Evolutionary conservation across 2,113 vertebrate species (phyloP).

Genomic region (Grantiella picta): DNA sequence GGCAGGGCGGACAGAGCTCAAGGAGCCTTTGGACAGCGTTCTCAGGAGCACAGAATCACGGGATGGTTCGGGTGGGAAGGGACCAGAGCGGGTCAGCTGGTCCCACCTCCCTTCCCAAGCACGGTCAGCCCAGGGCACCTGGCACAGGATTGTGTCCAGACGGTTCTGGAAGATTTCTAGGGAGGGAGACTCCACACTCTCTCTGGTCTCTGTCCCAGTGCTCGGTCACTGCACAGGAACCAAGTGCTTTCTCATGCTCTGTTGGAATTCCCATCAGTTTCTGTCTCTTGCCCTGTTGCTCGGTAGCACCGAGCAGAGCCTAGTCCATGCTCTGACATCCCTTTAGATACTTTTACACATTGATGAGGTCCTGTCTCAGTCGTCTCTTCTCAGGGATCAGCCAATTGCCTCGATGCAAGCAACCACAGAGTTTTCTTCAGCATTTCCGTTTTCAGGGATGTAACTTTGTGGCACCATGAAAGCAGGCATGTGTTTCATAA

Average conservation of each 20-base stretch:
- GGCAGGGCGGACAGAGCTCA: background rate
- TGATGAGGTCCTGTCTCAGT: background rate
- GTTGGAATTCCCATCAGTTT: background rate
- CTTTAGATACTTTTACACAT: background rate
- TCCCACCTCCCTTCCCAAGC: background rate
- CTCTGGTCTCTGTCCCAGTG: background rate
- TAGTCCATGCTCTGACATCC: background rate
- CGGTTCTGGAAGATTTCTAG: background rate
- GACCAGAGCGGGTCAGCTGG: too few species aligned
- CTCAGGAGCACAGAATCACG: background rate
- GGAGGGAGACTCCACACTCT: background rate
- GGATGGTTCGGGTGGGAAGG: background rate
- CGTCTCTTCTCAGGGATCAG: background rate
- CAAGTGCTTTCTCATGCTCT: background rate
- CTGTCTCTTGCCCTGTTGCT: background rate
- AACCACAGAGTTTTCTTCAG: background rate
- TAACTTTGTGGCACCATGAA: background rate
- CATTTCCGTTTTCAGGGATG: background rate
- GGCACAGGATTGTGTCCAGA: too few species aligned
- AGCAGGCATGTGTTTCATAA: rapidly evolving
- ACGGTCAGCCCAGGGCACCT: background rate
- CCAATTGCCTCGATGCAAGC: rapidly evolving
- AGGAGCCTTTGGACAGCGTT: background rate
- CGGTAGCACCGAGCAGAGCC: background rate
- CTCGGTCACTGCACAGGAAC: background rate